Percentiles rank a stretch among this genome's conserved stretches.
Conservation (phyloP, 2,797 vertebrate species). For the Characodon lateralis region DNA sequence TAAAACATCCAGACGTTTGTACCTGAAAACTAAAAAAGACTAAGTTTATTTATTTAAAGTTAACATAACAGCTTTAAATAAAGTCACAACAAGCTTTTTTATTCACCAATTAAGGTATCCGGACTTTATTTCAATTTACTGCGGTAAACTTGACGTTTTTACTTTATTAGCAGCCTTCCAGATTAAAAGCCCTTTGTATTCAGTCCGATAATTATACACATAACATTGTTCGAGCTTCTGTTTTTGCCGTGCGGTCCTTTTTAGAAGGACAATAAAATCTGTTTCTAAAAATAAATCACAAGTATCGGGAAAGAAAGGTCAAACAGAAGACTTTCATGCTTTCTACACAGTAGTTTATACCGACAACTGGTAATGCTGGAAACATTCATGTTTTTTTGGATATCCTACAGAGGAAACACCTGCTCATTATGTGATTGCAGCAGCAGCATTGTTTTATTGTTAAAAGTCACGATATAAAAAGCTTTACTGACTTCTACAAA, state of each 20-base stretch:
- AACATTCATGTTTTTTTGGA: background rate
- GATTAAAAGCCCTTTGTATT: no score
- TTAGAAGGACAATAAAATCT: background rate
- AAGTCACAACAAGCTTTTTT: no score
- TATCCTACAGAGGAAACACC: constrained; percentile 28
- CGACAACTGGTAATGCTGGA: background rate
- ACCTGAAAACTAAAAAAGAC: background rate
- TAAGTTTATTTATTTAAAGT: background rate
- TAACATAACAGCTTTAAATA: background rate
- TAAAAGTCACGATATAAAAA: background rate
- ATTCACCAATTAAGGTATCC: no score
- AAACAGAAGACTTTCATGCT: background rate
- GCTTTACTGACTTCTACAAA: background rate
- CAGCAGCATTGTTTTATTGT: background rate
- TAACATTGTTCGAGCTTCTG: background rate
- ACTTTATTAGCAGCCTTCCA: no score
- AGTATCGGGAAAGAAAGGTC: background rate
- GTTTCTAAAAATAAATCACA: background rate
- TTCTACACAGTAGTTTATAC: background rate
- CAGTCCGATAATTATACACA: no score
- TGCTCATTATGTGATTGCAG: background rate
- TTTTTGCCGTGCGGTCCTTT: background rate
- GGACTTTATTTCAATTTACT: no score
- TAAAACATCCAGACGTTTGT: background rate
- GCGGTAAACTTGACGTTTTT: no score